Conservation (phyloP, 2,888 invertebrate species). For the Gisinianus flammeolus region DNA sequence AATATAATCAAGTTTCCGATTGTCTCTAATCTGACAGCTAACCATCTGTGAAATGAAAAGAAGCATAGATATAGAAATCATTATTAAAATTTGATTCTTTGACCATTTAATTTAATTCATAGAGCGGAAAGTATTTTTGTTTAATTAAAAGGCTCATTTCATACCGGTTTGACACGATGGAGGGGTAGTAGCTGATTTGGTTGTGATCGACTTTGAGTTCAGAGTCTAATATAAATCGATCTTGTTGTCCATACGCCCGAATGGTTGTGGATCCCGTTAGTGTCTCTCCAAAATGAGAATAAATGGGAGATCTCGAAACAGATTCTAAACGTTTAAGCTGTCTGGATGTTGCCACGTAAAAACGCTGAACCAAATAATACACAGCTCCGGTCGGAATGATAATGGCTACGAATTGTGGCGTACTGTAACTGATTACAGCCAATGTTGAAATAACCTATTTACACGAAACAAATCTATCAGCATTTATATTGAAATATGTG, state of each 20-base stretch:
- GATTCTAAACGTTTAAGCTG: constrained; percentile 67
- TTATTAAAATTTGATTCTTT: constrained; percentile 21
- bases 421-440: constrained; percentile 85
- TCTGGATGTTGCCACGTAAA: constrained; percentile 66
- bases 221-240: constrained; percentile 63
- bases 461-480: too few relatives aligned
- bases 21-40: constrained; percentile 87
- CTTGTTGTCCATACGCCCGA: constrained; percentile 58
- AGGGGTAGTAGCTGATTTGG: constrained; percentile 60
- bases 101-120: too few relatives aligned
- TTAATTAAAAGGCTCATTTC: too few relatives aligned
- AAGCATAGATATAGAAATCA: neutral
- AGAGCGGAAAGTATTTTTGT: too few relatives aligned
- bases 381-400: constrained; percentile 80
- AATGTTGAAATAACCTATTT: constrained; percentile 48
- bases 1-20: constrained; percentile 68
- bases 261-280: constrained; percentile 62
- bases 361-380: constrained; percentile 79
- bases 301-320: constrained; percentile 66
- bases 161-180: constrained; percentile 56
- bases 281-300: constrained; percentile 67
- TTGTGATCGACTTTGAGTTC: constrained; percentile 64
- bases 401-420: constrained; percentile 79
- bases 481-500: too few relatives aligned
- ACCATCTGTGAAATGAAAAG: constrained; percentile 68